A percentile compares a stretch with the other conserved stretches of the same genome.
Conservation (phyloP, 2,888 invertebrate species). For the Oegoconia quadripuncta region DNA sequence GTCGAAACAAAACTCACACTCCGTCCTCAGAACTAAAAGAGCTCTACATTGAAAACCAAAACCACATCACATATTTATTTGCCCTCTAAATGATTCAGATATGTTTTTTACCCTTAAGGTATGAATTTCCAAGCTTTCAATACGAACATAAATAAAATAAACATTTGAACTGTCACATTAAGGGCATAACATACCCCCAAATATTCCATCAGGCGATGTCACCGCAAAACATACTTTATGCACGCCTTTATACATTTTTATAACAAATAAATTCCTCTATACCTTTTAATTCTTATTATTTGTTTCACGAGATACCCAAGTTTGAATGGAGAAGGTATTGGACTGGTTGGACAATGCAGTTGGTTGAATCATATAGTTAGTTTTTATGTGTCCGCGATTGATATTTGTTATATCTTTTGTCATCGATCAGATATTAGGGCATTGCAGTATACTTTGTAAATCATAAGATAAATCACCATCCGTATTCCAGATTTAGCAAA, state of each 20-base stretch:
- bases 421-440: slow-evolving; percentile 25
- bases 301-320: too few species aligned
- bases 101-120: too few species aligned
- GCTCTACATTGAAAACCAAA: too few species aligned
- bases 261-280: slow-evolving; percentile 33
- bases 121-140: slow-evolving; percentile 19
- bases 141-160: slow-evolving; percentile 39
- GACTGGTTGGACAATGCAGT: slow-evolving; percentile 26
- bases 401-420: slow-evolving; percentile 31
- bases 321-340: slow-evolving; percentile 12
- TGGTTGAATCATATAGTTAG: slow-evolving; percentile 32
- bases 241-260: slow-evolving; percentile 11
- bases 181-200: slow-evolving; percentile 55
- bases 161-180: slow-evolving; percentile 69
- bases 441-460: too few species aligned
- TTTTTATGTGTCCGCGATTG: slow-evolving; percentile 28
- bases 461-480: too few species aligned
- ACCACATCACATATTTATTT: too few species aligned
- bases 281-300: too few species aligned
- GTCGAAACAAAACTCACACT: too few species aligned
- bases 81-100: too few species aligned
- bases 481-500: too few species aligned
- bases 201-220: slow-evolving; percentile 51
- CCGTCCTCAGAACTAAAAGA: too few species aligned
- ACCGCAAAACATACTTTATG: slow-evolving; percentile 41